Evolutionary conservation across 1,140 invertebrate species (phyloP), one percentile per base, ranked within the genome.

Genomic region (Drosophila baimaii): DNA sequence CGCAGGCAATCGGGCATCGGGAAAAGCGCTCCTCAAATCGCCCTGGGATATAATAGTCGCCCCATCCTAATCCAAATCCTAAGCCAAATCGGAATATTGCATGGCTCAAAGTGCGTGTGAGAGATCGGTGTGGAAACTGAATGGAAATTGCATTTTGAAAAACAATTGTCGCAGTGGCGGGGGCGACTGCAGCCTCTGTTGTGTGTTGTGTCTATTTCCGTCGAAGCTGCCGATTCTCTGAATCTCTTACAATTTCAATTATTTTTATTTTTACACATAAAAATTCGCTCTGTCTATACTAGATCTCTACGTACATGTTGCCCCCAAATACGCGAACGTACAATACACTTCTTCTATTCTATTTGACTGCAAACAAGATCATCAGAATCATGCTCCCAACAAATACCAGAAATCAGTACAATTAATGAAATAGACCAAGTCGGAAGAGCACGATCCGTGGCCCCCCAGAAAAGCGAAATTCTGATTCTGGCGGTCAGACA

Each of bases 211-310:
- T 89, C 84, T 88, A 88, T 88, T 88, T 88, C 84, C 86, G 84
- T 89, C 84, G 84, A 89, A 81, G 84, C 83, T 79, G 84, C 84
- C 84, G 81, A 86, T 83, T 75, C 46, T 49, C 27, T 29, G 17
- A 49, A 49, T 49, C 72, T 88, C 77, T 82, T 89, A 88, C 84
- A 88, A 89, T 88, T 86, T 86, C 79, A 89, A 86, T 77, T 86
- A 86, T 86, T 89, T 83, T 77, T 86, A 86, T 86, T 89, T 83
- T 80, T 83, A 86, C 76, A 86, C 83, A 83, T 77, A 12, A 49
- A 79, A 82, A 76, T 82, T 82, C 83, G 81, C 74, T 85, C 81
- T 74, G 69, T 77, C 64, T 79, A 86, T 79, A 86, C 62, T 76
- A 77, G 52, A 78, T 72, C 77, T 72, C 65, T 63, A 70, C 57